Percentiles rank a stretch among this genome's conserved stretches.
Evolutionary conservation across 2,888 invertebrate species (phyloP).

Genomic region (Nebria brevicollis): DNA sequence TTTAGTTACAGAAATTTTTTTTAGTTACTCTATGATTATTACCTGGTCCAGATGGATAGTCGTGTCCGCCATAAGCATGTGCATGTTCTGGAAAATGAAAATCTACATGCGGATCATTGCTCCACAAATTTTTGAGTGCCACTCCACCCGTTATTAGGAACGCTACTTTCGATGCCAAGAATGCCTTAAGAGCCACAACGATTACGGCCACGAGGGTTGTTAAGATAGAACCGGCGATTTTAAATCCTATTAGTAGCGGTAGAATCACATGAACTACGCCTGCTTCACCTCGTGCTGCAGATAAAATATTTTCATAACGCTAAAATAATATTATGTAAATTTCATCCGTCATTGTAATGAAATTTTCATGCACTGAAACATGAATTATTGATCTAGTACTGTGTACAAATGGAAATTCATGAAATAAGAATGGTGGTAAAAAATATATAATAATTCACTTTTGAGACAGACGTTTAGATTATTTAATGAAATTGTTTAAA

Average conservation of each 20-base stretch:
- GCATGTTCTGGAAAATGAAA: constrained; percentile 27
- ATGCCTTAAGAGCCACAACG: constrained; percentile 73
- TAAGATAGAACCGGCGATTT: constrained; percentile 72
- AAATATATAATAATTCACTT: too few relatives aligned
- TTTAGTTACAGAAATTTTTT: too few relatives aligned
- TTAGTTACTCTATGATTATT: not conserved
- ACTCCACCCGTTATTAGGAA: constrained; percentile 72
- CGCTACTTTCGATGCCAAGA: constrained; percentile 76
- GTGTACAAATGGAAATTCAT: too few relatives aligned
- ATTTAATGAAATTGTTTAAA: too few relatives aligned
- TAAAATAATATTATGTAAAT: not conserved
- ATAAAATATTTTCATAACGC: constrained; percentile 22
- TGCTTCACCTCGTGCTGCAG: constrained; percentile 68
- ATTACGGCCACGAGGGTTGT: constrained; percentile 71
- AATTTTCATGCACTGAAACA: not conserved
- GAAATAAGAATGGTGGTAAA: too few relatives aligned
- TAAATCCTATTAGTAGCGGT: constrained; percentile 76
- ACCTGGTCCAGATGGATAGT: not conserved
- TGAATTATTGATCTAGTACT: not conserved
- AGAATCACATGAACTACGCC: constrained; percentile 65
- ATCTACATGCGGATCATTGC: constrained; percentile 8
- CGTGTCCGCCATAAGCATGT: not conserved
- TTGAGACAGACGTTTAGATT: too few relatives aligned
- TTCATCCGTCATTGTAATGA: not conserved
- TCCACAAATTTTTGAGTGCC: constrained; percentile 67